Conservation (phyloP, 2,113 vertebrate genomes). For the Anolis sagrei region DNA sequence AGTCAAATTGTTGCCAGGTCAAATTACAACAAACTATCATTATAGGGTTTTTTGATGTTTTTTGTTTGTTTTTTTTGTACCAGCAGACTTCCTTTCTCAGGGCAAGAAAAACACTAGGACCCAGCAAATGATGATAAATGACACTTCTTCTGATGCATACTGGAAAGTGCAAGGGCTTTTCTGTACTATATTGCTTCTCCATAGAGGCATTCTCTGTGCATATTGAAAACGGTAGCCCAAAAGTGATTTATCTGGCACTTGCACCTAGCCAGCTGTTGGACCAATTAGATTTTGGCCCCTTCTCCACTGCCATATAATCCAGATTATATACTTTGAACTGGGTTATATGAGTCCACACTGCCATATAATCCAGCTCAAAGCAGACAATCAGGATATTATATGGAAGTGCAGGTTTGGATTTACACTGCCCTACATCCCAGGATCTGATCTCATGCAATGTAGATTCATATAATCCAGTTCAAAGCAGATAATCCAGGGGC, state of each 20-base stretch:
- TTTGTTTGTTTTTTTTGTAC: not conserved
- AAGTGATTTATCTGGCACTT: not conserved
- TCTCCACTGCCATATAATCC: too few relatives aligned
- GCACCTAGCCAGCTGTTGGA: not conserved
- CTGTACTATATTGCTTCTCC: not conserved
- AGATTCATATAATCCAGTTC: too few relatives aligned
- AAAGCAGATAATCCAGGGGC: too few relatives aligned
- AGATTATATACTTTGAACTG: too few relatives aligned
- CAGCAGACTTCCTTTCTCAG: conserved; percentile 37
- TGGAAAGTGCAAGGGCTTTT: not conserved
- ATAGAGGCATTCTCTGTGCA: not conserved
- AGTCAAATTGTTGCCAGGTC: conserved; percentile 23
- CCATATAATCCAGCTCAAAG: too few relatives aligned
- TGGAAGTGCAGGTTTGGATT: too few relatives aligned
- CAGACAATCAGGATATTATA: too few relatives aligned
- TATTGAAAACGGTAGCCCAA: not conserved
- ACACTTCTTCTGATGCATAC: not conserved
- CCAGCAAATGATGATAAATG: conserved; percentile 20
- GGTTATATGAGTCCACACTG: too few relatives aligned
- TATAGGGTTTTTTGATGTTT: conserved; percentile 41
- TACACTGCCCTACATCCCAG: too few relatives aligned
- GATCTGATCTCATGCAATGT: too few relatives aligned
- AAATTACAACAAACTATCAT: conserved; percentile 28
- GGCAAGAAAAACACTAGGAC: conserved; percentile 29
- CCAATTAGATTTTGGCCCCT: not conserved